phyloP scores from a whole-genome alignment of 2,113 vertebrate species.

The Solenodon paradoxus region DNA sequence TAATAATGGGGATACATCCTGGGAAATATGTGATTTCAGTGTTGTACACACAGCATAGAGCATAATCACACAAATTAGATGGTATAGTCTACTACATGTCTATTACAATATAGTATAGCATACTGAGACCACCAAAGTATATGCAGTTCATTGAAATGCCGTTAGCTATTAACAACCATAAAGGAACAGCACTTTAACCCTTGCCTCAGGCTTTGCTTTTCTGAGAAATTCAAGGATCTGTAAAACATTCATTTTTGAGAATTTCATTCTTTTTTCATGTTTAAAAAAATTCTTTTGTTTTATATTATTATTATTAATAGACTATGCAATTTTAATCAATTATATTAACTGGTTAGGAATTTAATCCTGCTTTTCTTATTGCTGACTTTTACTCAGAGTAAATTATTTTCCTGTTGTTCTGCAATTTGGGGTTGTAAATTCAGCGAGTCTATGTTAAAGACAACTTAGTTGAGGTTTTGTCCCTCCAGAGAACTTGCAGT shows the following conservation, averaged over 20 bases:
- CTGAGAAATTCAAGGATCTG: background rate
- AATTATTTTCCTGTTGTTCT: background rate
- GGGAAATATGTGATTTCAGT: too few species aligned
- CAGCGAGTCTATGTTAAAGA: background rate
- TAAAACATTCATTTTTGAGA: background rate
- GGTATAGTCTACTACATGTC: background rate
- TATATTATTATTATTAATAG: background rate
- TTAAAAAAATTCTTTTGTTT: background rate
- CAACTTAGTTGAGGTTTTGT: background rate
- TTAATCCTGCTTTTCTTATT: background rate
- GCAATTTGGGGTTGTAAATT: background rate
- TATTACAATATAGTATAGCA: too few species aligned
- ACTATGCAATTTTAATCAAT: background rate
- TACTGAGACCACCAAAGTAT: too few species aligned
- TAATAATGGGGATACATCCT: background rate
- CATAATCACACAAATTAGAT: background rate
- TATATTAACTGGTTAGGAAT: background rate
- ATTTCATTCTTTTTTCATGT: background rate
- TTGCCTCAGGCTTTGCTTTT: background rate
- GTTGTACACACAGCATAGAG: too few species aligned
- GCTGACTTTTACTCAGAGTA: background rate
- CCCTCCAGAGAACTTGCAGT: background rate
- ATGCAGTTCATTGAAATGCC: too few species aligned
- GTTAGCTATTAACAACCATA: too few species aligned
- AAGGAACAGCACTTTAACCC: background rate